These are phyloP conservation scores for Henricia sp. DNA, from an alignment of 53 echinoderm and acorn worm genomes.

Conservation along the genomic window DNA sequence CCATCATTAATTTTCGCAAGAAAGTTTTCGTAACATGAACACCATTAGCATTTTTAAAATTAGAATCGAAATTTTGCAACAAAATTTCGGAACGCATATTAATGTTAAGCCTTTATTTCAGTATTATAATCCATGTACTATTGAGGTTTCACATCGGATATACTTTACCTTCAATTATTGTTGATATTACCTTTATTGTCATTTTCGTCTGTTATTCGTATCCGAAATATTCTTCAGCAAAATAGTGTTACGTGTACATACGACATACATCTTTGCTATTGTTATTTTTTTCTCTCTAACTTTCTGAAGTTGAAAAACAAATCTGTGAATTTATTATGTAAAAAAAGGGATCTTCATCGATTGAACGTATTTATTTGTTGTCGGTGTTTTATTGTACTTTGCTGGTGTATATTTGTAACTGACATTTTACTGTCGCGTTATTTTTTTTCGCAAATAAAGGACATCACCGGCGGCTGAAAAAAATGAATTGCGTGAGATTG, in stretches of 20 bases:
- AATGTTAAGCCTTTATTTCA: too few relatives aligned
- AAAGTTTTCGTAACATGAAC: too few relatives aligned
- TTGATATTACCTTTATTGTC: slow-evolving; percentile 35
- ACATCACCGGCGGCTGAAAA: slow-evolving; percentile 57
- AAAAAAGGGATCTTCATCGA: too few relatives aligned
- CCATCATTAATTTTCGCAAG: too few relatives aligned
- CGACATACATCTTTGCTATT: slow-evolving; percentile 24
- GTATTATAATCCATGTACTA: too few relatives aligned
- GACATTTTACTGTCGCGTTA: slow-evolving; percentile 53
- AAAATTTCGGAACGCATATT: too few relatives aligned
- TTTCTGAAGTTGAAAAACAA: too few relatives aligned
- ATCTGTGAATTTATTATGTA: too few relatives aligned
- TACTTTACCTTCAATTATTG: slow-evolving; percentile 40
- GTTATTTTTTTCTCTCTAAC: slow-evolving; percentile 27
- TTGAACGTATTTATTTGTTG: slow-evolving; percentile 55
- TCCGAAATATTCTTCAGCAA: slow-evolving; percentile 19
- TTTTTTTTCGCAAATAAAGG: slow-evolving; percentile 64
- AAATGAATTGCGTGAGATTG: neutral
- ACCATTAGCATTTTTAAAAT: too few relatives aligned
- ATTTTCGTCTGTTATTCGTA: slow-evolving; percentile 51
- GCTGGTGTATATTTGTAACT: slow-evolving; percentile 51
- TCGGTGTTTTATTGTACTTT: slow-evolving; percentile 55
- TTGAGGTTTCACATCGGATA: slow-evolving; percentile 13
- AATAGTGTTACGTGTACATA: slow-evolving; percentile 49
- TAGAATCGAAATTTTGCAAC: too few relatives aligned